Evolutionary conservation across 2,797 vertebrate species (phyloP).

Genomic region (Chrosomus eos): DNA sequence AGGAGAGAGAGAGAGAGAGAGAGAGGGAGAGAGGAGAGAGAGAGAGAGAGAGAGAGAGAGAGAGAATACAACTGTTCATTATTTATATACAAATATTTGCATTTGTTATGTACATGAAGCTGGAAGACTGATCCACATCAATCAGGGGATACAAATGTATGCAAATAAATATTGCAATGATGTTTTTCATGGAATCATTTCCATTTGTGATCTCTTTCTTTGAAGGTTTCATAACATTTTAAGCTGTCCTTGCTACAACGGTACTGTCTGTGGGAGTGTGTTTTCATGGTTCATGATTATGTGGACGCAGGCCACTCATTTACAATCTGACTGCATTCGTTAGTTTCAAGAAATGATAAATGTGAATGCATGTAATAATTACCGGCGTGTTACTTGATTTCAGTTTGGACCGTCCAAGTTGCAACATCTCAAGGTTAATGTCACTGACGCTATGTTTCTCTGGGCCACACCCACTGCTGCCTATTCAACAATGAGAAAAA

Average conservation of each 20-base stretch:
- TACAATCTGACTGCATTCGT: neutral
- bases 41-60: neutral
- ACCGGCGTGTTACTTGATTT: constrained; percentile 77
- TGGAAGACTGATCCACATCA: neutral
- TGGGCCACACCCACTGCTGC: constrained; percentile 62
- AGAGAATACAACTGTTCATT: neutral
- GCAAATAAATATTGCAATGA: neutral
- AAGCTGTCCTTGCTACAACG: neutral
- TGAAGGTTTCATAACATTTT: neutral
- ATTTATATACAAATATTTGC: neutral
- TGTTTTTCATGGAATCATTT: neutral
- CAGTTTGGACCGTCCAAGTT: constrained; percentile 66
- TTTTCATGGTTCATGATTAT: constrained; percentile 8
- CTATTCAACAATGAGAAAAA: constrained; percentile 45
- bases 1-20: too few species aligned
- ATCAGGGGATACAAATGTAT: neutral
- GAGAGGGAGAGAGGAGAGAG: too few species aligned
- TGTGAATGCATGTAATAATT: constrained; percentile 29
- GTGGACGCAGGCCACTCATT: neutral
- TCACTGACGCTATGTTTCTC: constrained; percentile 73
- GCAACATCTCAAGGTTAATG: constrained; percentile 74
- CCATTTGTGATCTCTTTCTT: neutral
- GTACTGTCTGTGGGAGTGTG: neutral
- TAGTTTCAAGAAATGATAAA: neutral
- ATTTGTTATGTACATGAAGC: neutral